Base-by-base conservation (phyloP, 1,140 invertebrate genomes). In the Temnothorax nylanderi region DNA sequence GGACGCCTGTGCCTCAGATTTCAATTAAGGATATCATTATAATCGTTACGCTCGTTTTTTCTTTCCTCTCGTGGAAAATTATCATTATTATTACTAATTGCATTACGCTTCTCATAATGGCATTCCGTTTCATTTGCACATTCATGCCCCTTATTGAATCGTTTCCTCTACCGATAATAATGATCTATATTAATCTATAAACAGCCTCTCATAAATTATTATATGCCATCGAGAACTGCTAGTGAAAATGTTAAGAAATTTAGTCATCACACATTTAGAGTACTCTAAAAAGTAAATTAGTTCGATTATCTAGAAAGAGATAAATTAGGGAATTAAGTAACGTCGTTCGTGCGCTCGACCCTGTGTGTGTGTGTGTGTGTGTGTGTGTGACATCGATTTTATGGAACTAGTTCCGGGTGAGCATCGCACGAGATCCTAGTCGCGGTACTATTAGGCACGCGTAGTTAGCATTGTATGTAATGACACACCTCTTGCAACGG, bases 351-450 rank as follows among this genome's bases (percentile, higher is more conserved):
- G 49, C 21, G 32, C 49, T 32, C 89, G 89, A 90, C 89, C 71
- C 86, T 88, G n/a, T n/a, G n/a, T n/a, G n/a, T n/a, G n/a, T n/a
- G n/a, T n/a, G n/a, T n/a, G n/a, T n/a, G n/a, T n/a, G n/a, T n/a
- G n/a, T n/a, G n/a, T n/a, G n/a, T n/a, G n/a, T n/a, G 89, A 90
- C 89, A 86, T 90, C 88, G 89, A 92, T 91, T 92, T 90, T 87
- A 87, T 65, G 62, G 85, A 86, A 87, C 78, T 77, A 87, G 88
- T 76, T 81, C 88, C 90, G 86, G 72, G 71, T 84, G 44, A 89
- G 77, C 90, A 82, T 78, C 75, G 67, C 77, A 78, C 37, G 3
- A 41, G 77, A 78, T 90, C 76, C 89, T 90, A 65, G 89, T 82
- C 82, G 89, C 77, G 89, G 64, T 60, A 82, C 89, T 90, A 90